Evolutionary conservation across 2,888 invertebrate species (phyloP), one percentile per base, ranked within the genome.

Genomic region (Hydrotaea diabolus): DNA sequence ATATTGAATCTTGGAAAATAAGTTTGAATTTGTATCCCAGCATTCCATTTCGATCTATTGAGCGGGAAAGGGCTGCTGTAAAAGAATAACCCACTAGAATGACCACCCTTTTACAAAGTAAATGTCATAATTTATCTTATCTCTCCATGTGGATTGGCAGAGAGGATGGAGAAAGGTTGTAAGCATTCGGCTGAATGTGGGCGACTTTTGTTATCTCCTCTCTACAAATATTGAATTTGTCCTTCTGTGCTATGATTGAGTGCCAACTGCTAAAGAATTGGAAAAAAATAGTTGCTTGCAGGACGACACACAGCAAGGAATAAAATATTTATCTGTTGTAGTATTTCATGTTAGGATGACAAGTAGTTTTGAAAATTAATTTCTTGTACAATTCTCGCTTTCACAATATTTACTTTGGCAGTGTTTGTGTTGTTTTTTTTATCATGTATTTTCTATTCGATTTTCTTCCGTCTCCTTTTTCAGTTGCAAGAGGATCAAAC

Each of bases 401-500:
- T 3, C n/a, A 74, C 74, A 80, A 62, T 62, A 71, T 71, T 77
- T 81, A 17, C 15, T 62, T 39, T 46, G 53, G 36, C 26, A 64
- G 26, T 62, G 46, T 83, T 55, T n/a, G n/a, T n/a, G n/a, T n/a
- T n/a, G n/a, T n/a, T n/a, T n/a, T 81, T 75, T 59, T 73, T 23
- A 31, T 31, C 77, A 75, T 76, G 43, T 83, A 55, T 49, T 75
- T 82, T 21, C 17, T 39, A 11, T 26, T 9, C n/a, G 4, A 19
- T 46, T 13, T 76, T 69, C 36, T 36, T 64, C n/a, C 9, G 7
- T 39, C 11, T 8, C 19, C 11, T 23, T 59, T 31, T 71, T 13
- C 87, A 92, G 92, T 89, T 92, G 72, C 92, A 92, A 90, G 92
- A 92, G 86, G 92, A 92, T 89, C 92, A 92, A 86, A 91, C 90